Evolutionary conservation across 2,797 vertebrate species (phyloP).

Genomic region (Lepus townsendii): DNA sequence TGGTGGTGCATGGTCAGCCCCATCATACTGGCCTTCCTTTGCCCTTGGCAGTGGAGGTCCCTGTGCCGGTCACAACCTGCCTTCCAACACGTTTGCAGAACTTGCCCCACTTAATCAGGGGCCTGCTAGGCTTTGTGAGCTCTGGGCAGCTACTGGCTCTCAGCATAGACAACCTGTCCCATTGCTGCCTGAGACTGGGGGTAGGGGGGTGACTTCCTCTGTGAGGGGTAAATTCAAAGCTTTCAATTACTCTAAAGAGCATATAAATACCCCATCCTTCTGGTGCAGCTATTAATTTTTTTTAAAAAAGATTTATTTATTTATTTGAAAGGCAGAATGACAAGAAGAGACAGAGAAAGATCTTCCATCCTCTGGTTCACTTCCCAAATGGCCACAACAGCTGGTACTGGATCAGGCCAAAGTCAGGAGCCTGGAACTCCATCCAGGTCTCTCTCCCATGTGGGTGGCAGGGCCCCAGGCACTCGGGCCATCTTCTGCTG

Average conservation of each 20-base stretch:
- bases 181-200: neutral
- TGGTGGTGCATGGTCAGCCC: fast-evolving
- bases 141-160: neutral
- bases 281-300: too few species aligned
- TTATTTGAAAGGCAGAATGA: too few species aligned
- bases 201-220: neutral
- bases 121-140: neutral
- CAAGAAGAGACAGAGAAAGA: too few species aligned
- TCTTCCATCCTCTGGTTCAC: too few species aligned
- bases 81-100: neutral
- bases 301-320: too few species aligned
- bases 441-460: too few species aligned
- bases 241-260: neutral
- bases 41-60: neutral
- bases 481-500: too few species aligned
- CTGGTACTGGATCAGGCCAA: too few species aligned
- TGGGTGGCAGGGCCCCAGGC: too few species aligned
- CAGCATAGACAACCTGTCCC: neutral
- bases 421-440: too few species aligned
- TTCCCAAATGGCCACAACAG: too few species aligned
- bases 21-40: neutral
- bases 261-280: neutral
- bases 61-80: neutral
- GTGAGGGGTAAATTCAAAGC: neutral
- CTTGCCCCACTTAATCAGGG: fast-evolving